These are phyloP conservation scores for Sebastiscus tertius DNA, from an alignment of 2,797 vertebrate species.

Conservation along the genomic window DNA sequence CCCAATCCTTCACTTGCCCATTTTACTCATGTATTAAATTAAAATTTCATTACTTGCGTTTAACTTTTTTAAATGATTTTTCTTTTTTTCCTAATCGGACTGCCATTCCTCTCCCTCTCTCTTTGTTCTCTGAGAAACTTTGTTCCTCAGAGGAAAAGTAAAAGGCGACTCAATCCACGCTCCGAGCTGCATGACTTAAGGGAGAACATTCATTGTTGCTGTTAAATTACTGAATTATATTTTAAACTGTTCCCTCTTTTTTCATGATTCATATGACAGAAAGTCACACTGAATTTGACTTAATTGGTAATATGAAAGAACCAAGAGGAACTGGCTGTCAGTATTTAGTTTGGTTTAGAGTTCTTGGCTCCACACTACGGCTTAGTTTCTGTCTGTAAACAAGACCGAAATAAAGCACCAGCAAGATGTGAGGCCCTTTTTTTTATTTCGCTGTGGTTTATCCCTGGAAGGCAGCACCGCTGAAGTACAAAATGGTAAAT, in stretches of 20 bases:
- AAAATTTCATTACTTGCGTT: background rate
- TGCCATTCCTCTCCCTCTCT: background rate
- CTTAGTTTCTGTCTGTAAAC: background rate
- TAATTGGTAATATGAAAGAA: background rate
- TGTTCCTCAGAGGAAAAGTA: background rate
- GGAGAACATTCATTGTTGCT: background rate
- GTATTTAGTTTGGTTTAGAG: background rate
- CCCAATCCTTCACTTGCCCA: background rate
- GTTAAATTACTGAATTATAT: background rate
- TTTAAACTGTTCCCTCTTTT: background rate
- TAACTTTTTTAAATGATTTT: background rate
- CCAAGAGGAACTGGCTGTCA: background rate
- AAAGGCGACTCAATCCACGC: background rate
- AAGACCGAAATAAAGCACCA: background rate
- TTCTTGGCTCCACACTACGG: background rate
- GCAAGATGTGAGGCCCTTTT: background rate
- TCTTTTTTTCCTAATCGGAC: background rate
- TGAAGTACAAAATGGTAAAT: conserved; percentile 7
- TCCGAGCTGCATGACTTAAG: background rate
- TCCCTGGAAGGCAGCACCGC: background rate
- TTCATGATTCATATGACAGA: background rate
- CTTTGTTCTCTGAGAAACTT: background rate
- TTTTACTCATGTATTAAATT: background rate
- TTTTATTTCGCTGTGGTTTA: background rate
- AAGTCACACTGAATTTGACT: background rate